Conservation (phyloP, 2,888 invertebrate genomes). For the Brachycybe producta region DNA sequence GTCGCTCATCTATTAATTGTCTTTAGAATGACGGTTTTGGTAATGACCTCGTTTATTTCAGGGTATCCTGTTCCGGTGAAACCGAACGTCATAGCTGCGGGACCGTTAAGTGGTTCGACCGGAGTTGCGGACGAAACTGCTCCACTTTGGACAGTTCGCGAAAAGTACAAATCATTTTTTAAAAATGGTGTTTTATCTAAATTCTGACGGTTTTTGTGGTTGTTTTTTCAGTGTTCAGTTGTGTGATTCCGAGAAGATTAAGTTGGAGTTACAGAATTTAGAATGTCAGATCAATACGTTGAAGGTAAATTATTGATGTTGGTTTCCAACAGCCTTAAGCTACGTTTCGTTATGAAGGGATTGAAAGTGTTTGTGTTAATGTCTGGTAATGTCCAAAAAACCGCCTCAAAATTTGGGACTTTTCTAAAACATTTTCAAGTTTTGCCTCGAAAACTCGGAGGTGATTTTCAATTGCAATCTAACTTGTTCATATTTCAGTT, state of each 20-base stretch:
- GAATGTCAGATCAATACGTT: conserved; percentile 49
- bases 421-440: too few relatives aligned
- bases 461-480: too few relatives aligned
- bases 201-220: neutral
- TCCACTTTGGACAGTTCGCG: conserved; percentile 18
- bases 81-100: too few relatives aligned
- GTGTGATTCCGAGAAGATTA: conserved; percentile 45
- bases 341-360: neutral
- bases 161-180: conserved; percentile 11
- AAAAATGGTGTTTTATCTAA: neutral
- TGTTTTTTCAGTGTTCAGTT: conserved; percentile 11
- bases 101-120: too few relatives aligned
- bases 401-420: too few relatives aligned
- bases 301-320: conserved; percentile 28
- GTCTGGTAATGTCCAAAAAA: too few relatives aligned
- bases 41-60: neutral
- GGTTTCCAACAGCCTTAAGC: neutral
- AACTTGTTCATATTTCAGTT: conserved; percentile 7
- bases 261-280: conserved; percentile 45
- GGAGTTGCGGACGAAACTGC: conserved; percentile 15
- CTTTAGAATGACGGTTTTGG: neutral
- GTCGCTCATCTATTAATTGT: too few relatives aligned
- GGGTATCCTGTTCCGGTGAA: conserved; percentile 1
- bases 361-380: neutral
- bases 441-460: too few relatives aligned